phyloP scores from a whole-genome alignment of 2,797 vertebrate species.

The Sebastes elongatus region DNA sequence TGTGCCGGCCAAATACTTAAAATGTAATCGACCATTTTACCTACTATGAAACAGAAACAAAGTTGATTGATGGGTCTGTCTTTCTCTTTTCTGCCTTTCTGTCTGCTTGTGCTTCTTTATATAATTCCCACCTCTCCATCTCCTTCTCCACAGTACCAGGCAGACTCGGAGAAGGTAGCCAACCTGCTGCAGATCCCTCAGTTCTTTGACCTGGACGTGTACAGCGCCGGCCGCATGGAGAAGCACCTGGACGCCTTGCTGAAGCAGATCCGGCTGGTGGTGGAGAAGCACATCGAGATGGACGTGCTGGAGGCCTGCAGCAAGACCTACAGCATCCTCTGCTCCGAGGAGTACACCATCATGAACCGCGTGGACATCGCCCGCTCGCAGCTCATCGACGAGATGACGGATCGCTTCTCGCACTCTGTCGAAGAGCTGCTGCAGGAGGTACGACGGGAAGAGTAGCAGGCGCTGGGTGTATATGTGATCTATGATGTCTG shows the following conservation, averaged over 20 bases:
- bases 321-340: constrained; percentile 98
- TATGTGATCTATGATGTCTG: background rate
- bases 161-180: constrained; percentile 97
- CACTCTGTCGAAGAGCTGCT: constrained; percentile 97
- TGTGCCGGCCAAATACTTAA: constrained; percentile 2
- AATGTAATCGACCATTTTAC: constrained; percentile 10
- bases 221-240: constrained; percentile 87
- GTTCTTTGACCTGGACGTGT: constrained; percentile 98
- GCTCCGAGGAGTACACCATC: constrained; percentile 98
- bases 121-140: background rate
- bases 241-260: constrained; percentile 94
- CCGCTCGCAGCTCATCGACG: constrained; percentile 97
- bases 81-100: background rate
- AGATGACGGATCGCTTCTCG: constrained; percentile 94
- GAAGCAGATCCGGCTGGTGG: constrained; percentile 98
- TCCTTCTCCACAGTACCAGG: constrained; percentile 86
- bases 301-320: constrained; percentile 99
- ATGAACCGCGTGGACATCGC: constrained; percentile 99
- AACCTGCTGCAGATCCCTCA: constrained; percentile 98
- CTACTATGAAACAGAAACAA: background rate
- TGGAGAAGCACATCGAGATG: constrained; percentile 96
- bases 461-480: too few species aligned
- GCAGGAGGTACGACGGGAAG: constrained; percentile 86
- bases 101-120: too few species aligned
- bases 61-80: background rate